Evolutionary conservation across 2,888 invertebrate genomes (phyloP), one percentile per base, ranked within the genome.

Genomic region (Rhagophthalmus giganteus): DNA sequence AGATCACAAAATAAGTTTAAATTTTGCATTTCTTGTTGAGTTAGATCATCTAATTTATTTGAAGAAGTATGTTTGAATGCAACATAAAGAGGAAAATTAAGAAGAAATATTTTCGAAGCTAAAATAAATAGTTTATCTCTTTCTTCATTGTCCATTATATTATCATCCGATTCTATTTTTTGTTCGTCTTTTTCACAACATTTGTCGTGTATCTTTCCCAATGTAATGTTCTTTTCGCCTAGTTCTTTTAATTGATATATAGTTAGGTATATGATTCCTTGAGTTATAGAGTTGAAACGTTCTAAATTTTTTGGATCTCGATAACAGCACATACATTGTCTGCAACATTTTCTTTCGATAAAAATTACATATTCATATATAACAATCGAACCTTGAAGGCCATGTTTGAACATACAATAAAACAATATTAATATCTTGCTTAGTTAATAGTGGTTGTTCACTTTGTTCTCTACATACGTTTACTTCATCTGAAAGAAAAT

Each of bases 301-400:
- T 94, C 94, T 76, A 92, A 89, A 76, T 94, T 94, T 75, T 93
- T 93, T 48, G 86, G 84, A 77, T 94, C 94, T 64, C 94, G 84
- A 75, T 91, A 94, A 76, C 93, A 90, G 76, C 95, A 95, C 87
- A 94, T 92, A 72, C 95, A 95, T 79, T 95, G 94, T 72, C 93
- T 92, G 74, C 52, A 82, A 70, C 39, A 44, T n/a, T n/a, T n/a
- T n/a, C n/a, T n/a, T n/a, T n/a, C n/a, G n/a, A n/a, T n/a, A n/a
- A n/a, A n/a, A n/a, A n/a, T n/a, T n/a, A n/a, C n/a, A n/a, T n/a
- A n/a, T n/a, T n/a, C n/a, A n/a, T n/a, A n/a, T n/a, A n/a, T n/a
- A n/a, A n/a, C n/a, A n/a, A n/a, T n/a, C n/a, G n/a, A 82, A 88
- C 90, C 92, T 87, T 76, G 92, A 88, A 58, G 90, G 88, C 93